A percentile compares a stretch with the other conserved stretches of the same genome.
Conservation (phyloP, 2,797 vertebrate species). For the Cheirogaleus major region DNA sequence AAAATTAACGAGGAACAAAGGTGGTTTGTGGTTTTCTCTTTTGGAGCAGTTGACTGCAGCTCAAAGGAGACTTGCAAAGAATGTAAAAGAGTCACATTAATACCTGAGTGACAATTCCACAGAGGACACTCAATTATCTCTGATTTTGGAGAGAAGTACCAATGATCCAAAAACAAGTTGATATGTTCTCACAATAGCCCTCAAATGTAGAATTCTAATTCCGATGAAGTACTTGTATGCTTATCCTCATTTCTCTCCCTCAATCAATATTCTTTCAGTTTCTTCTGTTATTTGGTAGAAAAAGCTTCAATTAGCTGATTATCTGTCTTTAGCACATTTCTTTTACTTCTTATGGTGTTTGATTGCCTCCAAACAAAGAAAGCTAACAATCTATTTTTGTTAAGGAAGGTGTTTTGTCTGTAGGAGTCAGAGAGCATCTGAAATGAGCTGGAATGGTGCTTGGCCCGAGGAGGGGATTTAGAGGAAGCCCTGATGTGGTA, state of each 20-base stretch:
- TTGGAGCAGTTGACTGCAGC: not conserved
- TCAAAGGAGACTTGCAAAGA: not conserved
- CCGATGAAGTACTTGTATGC: not conserved
- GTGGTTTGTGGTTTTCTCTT: not conserved
- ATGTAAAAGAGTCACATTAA: not conserved
- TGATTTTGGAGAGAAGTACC: not conserved
- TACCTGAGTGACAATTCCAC: not conserved
- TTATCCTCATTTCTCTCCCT: not conserved
- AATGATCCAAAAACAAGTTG: not conserved
- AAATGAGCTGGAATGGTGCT: not conserved
- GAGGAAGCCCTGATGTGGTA: not conserved
- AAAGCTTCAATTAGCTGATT: conserved; percentile 72
- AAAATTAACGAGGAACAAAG: not conserved
- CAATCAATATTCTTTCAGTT: conserved; percentile 52
- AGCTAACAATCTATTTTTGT: conserved; percentile 70
- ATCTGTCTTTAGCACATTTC: conserved; percentile 68
- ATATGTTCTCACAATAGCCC: not conserved
- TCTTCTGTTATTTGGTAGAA: conserved; percentile 30
- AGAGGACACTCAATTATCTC: not conserved
- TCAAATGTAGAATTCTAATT: conserved; percentile 37
- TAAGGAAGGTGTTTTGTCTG: conserved; percentile 42
- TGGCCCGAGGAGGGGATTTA: not conserved
- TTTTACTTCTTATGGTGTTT: conserved; percentile 55
- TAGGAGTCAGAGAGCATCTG: not conserved
- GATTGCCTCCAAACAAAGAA: conserved; percentile 73